Evolutionary conservation across 2,113 vertebrate species (phyloP), one percentile per base, ranked within the genome.

Genomic region (Plotosus lineatus): DNA sequence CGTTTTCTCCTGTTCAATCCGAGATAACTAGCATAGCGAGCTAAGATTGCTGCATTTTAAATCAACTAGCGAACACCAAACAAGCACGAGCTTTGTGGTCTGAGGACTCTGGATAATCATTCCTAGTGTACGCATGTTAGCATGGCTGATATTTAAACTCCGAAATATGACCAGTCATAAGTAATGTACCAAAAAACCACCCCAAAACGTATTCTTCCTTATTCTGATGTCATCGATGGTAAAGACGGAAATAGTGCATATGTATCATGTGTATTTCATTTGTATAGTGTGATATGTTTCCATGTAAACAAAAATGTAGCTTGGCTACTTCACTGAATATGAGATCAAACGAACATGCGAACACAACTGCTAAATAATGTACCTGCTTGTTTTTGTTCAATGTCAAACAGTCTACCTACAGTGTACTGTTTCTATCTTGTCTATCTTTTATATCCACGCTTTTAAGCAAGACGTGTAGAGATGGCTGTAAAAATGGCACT

Each of bases 401-500:
- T 68, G 15, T 7, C 3, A 31, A n/a, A n/a, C n/a, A n/a, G n/a
- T n/a, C n/a, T n/a, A n/a, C n/a, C n/a, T n/a, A n/a, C n/a, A n/a
- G n/a, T n/a, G n/a, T n/a, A n/a, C n/a, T n/a, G n/a, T n/a, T n/a
- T n/a, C n/a, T n/a, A n/a, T n/a, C n/a, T n/a, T n/a, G n/a, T n/a
- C n/a, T n/a, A n/a, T n/a, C n/a, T n/a, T n/a, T n/a, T n/a, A n/a
- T n/a, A n/a, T n/a, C n/a, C n/a, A n/a, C n/a, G n/a, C n/a, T n/a
- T n/a, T n/a, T n/a, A n/a, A n/a, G 15, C 33, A 50, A 31, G 46
- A 50, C 44, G 21, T 50, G 33, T 60, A 28, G 23, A 40, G 17
- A 76, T 9, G 17, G 15, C 31, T 51, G 17, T 50, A 51, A 46
- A 80, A 71, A 84, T 71, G 80, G 53, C 6, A 5, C 14, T 61